Percentiles rank a stretch among this genome's conserved stretches.
Evolutionary conservation across 2,888 invertebrate species (phyloP).

Genomic region (Octodonta nipae): DNA sequence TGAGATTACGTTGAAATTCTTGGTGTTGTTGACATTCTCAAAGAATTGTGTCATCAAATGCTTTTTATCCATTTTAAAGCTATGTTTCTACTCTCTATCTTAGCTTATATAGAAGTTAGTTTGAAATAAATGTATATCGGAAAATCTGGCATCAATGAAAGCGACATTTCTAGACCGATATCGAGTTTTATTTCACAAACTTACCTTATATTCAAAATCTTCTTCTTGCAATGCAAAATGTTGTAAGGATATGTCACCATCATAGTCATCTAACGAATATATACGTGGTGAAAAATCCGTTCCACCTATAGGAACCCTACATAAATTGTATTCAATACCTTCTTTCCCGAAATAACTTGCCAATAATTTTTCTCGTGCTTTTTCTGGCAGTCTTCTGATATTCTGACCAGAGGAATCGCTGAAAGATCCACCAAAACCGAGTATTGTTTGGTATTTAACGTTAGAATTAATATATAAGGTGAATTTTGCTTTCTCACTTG

Average conservation of each 20-base stretch:
- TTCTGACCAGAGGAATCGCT: slow-evolving; percentile 55
- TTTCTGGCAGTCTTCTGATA: slow-evolving; percentile 45
- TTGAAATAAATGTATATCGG: too few relatives aligned
- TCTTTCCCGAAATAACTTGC: slow-evolving; percentile 54
- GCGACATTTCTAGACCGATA: too few relatives aligned
- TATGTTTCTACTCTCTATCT: too few relatives aligned
- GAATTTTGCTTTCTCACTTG: too few relatives aligned
- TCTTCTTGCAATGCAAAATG: slow-evolving; percentile 53
- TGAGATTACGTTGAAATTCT: too few relatives aligned
- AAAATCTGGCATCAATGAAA: too few relatives aligned
- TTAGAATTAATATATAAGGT: too few relatives aligned
- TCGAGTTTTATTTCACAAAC: too few relatives aligned
- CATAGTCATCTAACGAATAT: slow-evolving; percentile 65
- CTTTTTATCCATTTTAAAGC: too few relatives aligned
- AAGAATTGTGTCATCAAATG: too few relatives aligned
- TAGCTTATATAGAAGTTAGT: too few relatives aligned
- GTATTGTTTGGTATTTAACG: slow-evolving; percentile 46
- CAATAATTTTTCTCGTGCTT: slow-evolving; percentile 33
- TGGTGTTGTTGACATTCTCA: too few relatives aligned
- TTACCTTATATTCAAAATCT: slow-evolving; percentile 58
- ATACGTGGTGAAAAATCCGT: slow-evolving; percentile 69
- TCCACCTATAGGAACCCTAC: slow-evolving; percentile 73
- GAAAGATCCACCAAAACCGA: slow-evolving; percentile 76
- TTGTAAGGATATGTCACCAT: slow-evolving; percentile 41
- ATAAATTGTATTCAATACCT: slow-evolving; percentile 58